Percentiles rank a stretch among this genome's conserved stretches.
phyloP scores from a whole-genome alignment of 2,888 invertebrate species.

The Nomada flava region DNA sequence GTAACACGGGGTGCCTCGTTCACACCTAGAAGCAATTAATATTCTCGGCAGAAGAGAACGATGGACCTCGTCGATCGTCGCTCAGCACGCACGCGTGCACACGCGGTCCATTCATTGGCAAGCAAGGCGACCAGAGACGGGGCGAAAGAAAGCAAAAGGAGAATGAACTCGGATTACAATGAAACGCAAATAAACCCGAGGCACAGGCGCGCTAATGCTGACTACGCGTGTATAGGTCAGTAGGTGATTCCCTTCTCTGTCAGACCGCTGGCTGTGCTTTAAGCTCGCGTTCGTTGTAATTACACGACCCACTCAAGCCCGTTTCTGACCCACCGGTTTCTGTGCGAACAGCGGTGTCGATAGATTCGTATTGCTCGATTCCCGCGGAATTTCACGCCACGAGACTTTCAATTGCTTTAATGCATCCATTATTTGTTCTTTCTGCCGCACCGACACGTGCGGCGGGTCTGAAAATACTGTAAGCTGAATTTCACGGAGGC shows the following conservation, averaged over 20 bases:
- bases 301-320: conserved; percentile 24
- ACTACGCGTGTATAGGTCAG: conserved; percentile 58
- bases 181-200: conserved; percentile 75
- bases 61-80: not conserved
- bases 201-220: not conserved
- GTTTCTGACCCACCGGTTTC: too few relatives aligned
- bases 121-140: conserved; percentile 46
- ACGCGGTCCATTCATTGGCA: conserved; percentile 75
- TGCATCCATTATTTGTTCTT: too few relatives aligned
- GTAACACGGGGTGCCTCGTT: not conserved
- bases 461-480: too few relatives aligned
- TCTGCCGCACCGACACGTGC: too few relatives aligned
- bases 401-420: too few relatives aligned
- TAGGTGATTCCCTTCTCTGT: conserved; percentile 34
- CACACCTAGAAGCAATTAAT: conserved; percentile 17
- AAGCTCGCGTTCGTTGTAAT: conserved; percentile 34
- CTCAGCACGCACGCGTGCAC: not conserved
- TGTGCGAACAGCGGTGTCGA: too few relatives aligned
- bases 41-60: conserved; percentile 2
- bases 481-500: too few relatives aligned
- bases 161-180: conserved; percentile 79
- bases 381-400: too few relatives aligned
- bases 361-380: not conserved
- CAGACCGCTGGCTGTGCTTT: conserved; percentile 1
- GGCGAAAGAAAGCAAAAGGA: conserved; percentile 62